Conservation (phyloP, 2,113 vertebrate genomes). For the Peromyscus californicus region DNA sequence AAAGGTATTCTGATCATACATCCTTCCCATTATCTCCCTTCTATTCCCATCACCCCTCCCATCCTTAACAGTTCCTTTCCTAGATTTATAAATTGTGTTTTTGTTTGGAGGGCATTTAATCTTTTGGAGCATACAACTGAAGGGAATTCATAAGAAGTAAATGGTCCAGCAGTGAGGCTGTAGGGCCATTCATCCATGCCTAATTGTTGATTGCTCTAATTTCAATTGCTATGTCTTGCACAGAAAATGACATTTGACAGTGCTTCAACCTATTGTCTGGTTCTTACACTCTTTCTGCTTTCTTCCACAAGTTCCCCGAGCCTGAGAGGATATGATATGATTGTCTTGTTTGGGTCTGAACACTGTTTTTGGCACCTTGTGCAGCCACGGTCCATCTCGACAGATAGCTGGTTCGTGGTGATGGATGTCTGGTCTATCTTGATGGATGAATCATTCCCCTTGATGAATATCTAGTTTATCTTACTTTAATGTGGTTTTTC, state of each 20-base stretch:
- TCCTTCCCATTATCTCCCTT: neutral
- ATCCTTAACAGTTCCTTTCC: neutral
- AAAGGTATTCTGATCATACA: neutral
- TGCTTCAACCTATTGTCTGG: no score
- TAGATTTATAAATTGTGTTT: neutral
- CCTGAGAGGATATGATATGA: neutral
- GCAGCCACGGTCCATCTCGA: neutral
- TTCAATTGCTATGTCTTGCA: neutral
- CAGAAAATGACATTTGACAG: no score
- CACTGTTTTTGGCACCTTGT: neutral
- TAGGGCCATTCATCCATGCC: neutral
- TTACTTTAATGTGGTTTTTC: neutral
- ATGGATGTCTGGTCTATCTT: neutral
- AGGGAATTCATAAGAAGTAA: neutral
- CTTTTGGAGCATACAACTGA: no score
- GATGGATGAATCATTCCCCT: neutral
- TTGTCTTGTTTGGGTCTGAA: neutral
- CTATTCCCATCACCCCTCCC: fast-evolving
- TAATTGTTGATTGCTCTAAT: neutral
- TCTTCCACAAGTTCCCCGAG: no score
- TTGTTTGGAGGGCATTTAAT: neutral
- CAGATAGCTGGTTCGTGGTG: neutral
- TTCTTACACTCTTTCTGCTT: neutral
- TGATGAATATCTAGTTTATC: neutral
- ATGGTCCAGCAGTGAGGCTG: neutral